These are phyloP conservation scores for Pristionchus fissidentatus DNA, from an alignment of 2,888 invertebrate species.

Conservation along the genomic window DNA sequence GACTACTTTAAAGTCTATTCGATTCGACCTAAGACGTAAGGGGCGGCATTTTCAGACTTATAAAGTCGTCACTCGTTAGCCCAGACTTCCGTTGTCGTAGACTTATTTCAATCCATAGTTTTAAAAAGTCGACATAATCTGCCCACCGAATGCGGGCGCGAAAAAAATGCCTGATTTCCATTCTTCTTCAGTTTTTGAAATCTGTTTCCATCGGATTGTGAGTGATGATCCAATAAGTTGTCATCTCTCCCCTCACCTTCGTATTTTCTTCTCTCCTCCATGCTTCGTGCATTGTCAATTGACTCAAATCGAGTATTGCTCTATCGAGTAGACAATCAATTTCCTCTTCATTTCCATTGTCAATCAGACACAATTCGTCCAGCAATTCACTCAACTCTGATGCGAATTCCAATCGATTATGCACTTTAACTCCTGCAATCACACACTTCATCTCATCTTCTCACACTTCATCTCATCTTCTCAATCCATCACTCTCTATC, in stretches of 20 bases:
- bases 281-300: slow-evolving; percentile 52
- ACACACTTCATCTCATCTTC: background rate
- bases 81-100: too few relatives aligned
- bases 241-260: background rate
- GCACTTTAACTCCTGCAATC: slow-evolving; percentile 1
- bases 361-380: slow-evolving; percentile 48
- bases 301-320: slow-evolving; percentile 54
- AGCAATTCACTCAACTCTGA: slow-evolving; percentile 14
- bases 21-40: too few relatives aligned
- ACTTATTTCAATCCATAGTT: too few relatives aligned
- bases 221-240: too few relatives aligned
- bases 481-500: background rate
- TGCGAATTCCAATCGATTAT: slow-evolving; percentile 5
- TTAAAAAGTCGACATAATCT: too few relatives aligned
- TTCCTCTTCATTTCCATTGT: slow-evolving; percentile 36
- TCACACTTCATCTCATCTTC: background rate
- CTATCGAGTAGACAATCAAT: slow-evolving; percentile 70
- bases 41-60: too few relatives aligned
- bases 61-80: too few relatives aligned
- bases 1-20: too few relatives aligned
- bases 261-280: background rate
- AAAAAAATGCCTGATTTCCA: too few relatives aligned
- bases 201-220: background rate
- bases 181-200: too few relatives aligned
- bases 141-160: too few relatives aligned